These are phyloP conservation scores for Dolichotis patagonum DNA, from an alignment of 2,113 vertebrate genomes.

Conservation along the genomic window DNA sequence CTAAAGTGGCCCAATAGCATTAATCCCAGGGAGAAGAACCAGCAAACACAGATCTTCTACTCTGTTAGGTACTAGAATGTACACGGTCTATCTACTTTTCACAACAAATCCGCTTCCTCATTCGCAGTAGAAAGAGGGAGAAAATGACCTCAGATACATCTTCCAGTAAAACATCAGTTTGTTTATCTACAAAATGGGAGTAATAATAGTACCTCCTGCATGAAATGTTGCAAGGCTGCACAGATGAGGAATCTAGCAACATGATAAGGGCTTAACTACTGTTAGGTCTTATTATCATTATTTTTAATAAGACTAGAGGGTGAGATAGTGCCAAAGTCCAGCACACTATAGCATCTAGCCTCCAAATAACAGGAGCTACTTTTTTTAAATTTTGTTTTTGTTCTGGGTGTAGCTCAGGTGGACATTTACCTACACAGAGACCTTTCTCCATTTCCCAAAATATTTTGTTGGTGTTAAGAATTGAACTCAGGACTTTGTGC, in stretches of 20 bases:
- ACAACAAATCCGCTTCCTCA: not conserved
- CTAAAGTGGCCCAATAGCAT: conserved; percentile 47
- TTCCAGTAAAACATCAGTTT: not conserved
- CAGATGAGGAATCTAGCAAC: not conserved
- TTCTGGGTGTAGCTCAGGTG: not conserved
- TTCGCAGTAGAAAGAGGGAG: not conserved
- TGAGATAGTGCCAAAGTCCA: not conserved
- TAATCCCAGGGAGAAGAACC: conserved; percentile 24
- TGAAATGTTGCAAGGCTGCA: not conserved
- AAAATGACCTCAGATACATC: not conserved
- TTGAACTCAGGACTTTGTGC: too few relatives aligned
- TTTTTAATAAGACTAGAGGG: not conserved
- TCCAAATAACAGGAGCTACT: not conserved
- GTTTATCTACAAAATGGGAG: not conserved
- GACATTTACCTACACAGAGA: not conserved
- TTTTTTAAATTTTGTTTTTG: not conserved
- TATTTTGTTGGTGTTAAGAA: too few relatives aligned
- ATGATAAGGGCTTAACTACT: not conserved
- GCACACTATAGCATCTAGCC: not conserved
- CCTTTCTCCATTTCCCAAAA: not conserved
- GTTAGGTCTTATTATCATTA: not conserved
- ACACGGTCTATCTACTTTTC: not conserved
- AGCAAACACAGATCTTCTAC: not conserved
- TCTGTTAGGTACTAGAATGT: not conserved
- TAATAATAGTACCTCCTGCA: not conserved